Evolutionary conservation across 1,140 invertebrate species (phyloP), one percentile per base, ranked within the genome.

Genomic region (Sitodiplosis mosellana): DNA sequence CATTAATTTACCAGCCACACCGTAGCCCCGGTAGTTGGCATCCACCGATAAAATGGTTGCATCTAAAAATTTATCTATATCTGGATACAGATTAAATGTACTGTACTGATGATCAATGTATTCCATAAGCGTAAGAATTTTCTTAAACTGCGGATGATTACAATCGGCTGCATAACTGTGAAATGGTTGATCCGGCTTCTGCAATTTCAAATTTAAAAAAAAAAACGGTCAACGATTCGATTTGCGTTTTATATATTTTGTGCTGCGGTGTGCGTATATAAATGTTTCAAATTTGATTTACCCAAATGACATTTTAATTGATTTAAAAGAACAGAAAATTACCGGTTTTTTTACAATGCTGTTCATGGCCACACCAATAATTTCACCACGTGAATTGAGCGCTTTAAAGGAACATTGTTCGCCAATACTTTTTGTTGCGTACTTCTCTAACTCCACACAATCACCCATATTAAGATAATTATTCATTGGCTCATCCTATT

Each of bases 401-500:
- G 76, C 77, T 65, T 76, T 78, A 8, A 78, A 60, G 15, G 74
- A 77, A 18, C 76, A 59, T 46, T 72, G 70, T 51, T 78, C 72
- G 36, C 63, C 56, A 6, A 80, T 59, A 2, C 69, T 66, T 36
- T 73, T 66, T 12, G 68, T 52, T 11, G 73, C 74, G 52, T 74
- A 80, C 11, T 74, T 61, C 54, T 81, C 78, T 18, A 81, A 56
- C 27, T 74, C 66, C 40, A 72, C 66, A 47, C 71, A 73, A 10
- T 72, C 72, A 46, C 79, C 67, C 1, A 80, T 57, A 45, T 70
- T 58, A 2, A 80, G 65, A 46, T 53, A 65, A 12, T 73, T 64
- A 59, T 80, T 81, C 0, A 80, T 59, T 0, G 78, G 78, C 52
- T 81, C 78, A 51, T 81, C 78, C 49, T 70, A 61, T n/a, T n/a